phyloP scores from a whole-genome alignment of 2,797 vertebrate genomes.

The Gymnocypris eckloni region DNA sequence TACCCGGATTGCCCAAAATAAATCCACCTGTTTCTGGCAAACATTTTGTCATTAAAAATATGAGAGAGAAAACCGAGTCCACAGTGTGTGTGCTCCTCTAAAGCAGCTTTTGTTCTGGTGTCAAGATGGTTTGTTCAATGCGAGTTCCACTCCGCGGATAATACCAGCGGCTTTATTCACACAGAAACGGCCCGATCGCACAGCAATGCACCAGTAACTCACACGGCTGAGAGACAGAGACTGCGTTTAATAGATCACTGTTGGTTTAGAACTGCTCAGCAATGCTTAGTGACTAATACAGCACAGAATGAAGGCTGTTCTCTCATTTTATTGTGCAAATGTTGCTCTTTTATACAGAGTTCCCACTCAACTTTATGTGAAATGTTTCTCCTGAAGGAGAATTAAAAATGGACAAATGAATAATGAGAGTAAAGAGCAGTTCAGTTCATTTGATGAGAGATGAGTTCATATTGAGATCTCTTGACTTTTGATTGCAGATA shows the following conservation, averaged over 20 bases:
- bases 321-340: too few relatives aligned
- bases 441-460: neutral
- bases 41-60: slow-evolving; percentile 89
- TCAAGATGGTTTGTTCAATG: slow-evolving; percentile 87
- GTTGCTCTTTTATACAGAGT: neutral
- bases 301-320: neutral
- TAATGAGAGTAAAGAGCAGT: neutral
- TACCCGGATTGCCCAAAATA: slow-evolving; percentile 84
- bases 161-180: slow-evolving; percentile 84
- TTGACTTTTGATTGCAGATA: neutral
- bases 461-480: neutral
- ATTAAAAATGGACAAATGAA: neutral
- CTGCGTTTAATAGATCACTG: neutral
- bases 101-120: slow-evolving; percentile 83
- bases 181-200: slow-evolving; percentile 74
- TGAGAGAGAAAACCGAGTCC: slow-evolving; percentile 84
- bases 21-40: slow-evolving; percentile 90
- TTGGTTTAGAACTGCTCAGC: neutral
- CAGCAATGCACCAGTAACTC: slow-evolving; percentile 62
- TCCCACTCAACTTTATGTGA: neutral
- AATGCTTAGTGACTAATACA: neutral
- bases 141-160: slow-evolving; percentile 74
- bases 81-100: slow-evolving; percentile 76
- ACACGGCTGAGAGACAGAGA: neutral
- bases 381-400: neutral